Evolutionary conservation across 2,888 invertebrate genomes (phyloP).

Genomic region (Drosophila setosimentum): DNA sequence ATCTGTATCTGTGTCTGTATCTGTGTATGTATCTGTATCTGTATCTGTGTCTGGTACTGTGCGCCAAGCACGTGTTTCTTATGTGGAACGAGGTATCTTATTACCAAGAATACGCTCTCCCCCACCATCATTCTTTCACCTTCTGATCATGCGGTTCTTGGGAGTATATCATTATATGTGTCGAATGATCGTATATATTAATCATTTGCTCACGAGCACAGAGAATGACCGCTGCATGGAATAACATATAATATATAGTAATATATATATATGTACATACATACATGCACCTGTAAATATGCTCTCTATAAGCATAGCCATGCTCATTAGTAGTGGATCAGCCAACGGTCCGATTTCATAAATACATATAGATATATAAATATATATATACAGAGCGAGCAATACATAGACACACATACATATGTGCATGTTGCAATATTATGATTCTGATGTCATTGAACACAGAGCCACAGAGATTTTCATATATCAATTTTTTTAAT

Average conservation of each 20-base stretch:
- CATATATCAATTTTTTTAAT: constrained; percentile 30
- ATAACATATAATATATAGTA: too few relatives aligned
- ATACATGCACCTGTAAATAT: constrained; percentile 32
- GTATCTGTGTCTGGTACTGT: constrained; percentile 5
- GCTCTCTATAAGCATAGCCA: constrained; percentile 30
- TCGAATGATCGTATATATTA: constrained; percentile 23
- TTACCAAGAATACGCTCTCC: constrained; percentile 16
- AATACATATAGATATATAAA: constrained; percentile 2
- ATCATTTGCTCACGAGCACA: constrained; percentile 26
- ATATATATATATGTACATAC: constrained; percentile 12
- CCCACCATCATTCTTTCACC: neutral
- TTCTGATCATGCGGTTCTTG: constrained; percentile 18
- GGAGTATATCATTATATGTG: neutral
- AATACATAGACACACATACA: neutral
- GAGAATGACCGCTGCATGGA: constrained; percentile 37
- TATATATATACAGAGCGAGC: neutral
- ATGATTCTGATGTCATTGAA: constrained; percentile 60
- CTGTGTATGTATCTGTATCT: neutral
- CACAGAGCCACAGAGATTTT: constrained; percentile 44
- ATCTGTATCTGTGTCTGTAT: neutral
- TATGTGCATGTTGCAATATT: constrained; percentile 46
- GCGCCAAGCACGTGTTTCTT: constrained; percentile 37
- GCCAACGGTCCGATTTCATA: constrained; percentile 49
- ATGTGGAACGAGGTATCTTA: constrained; percentile 29
- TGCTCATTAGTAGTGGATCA: constrained; percentile 24